These are phyloP conservation scores for Puma concolor DNA, from an alignment of 2,113 vertebrate genomes.

Conservation along the genomic window DNA sequence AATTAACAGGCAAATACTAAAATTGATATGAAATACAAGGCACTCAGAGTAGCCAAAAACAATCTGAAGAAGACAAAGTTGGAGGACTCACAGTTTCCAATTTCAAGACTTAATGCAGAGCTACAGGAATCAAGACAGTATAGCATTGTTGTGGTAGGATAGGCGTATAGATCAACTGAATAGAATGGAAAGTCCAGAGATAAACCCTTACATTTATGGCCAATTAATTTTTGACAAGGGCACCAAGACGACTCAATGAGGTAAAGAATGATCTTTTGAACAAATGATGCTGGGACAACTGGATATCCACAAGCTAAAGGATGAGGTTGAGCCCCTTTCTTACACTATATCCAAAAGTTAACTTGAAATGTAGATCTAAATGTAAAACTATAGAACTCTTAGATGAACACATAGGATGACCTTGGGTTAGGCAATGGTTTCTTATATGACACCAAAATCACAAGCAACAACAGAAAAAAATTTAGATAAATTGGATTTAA, in stretches of 20 bases:
- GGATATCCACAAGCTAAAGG: neutral
- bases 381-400: neutral
- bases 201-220: neutral
- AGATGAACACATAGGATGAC: neutral
- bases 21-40: neutral
- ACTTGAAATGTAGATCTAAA: neutral
- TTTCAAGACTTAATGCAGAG: neutral
- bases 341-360: neutral
- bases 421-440: neutral
- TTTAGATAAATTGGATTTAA: neutral
- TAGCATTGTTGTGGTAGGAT: neutral
- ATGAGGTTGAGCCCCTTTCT: neutral
- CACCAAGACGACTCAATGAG: neutral
- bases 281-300: neutral
- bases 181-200: neutral
- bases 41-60: neutral
- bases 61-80: neutral
- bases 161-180: neutral
- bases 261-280: neutral
- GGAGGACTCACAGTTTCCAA: neutral
- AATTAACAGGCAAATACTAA: neutral
- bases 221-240: neutral
- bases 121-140: neutral
- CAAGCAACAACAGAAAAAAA: neutral
- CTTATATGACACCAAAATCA: neutral